Conservation (phyloP, 2,113 vertebrate genomes). For the Miniopterus natalensis region DNA sequence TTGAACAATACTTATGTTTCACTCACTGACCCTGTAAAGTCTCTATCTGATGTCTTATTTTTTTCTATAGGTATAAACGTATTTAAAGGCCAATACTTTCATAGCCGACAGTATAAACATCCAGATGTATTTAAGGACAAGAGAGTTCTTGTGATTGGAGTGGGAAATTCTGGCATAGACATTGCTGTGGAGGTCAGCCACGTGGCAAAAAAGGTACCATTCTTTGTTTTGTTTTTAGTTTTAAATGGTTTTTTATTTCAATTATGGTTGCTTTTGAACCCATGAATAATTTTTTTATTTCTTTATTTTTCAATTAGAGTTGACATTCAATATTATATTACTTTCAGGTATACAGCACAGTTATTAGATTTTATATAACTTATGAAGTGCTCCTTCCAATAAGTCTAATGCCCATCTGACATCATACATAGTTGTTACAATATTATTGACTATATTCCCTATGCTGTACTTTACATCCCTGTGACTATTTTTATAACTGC, state of each 20-base stretch:
- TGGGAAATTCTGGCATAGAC: slow-evolving; percentile 94
- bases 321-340: neutral
- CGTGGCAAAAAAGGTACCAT: slow-evolving; percentile 89
- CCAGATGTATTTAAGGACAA: slow-evolving; percentile 90
- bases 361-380: neutral
- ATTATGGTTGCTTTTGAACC: neutral
- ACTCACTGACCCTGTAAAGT: neutral
- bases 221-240: neutral
- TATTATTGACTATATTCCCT: neutral
- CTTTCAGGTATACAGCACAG: neutral
- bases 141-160: slow-evolving; percentile 92
- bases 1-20: neutral
- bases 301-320: neutral
- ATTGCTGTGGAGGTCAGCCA: slow-evolving; percentile 93
- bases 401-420: neutral
- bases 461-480: neutral
- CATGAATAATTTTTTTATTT: neutral
- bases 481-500: neutral
- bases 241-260: neutral
- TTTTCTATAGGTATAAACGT: slow-evolving; percentile 89
- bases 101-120: slow-evolving; percentile 93
- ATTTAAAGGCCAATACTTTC: slow-evolving; percentile 90
- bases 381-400: neutral
- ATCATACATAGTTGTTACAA: no score
- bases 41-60: neutral